Conservation (phyloP, 2,888 invertebrate genomes). For the Dendrolimus houi region DNA sequence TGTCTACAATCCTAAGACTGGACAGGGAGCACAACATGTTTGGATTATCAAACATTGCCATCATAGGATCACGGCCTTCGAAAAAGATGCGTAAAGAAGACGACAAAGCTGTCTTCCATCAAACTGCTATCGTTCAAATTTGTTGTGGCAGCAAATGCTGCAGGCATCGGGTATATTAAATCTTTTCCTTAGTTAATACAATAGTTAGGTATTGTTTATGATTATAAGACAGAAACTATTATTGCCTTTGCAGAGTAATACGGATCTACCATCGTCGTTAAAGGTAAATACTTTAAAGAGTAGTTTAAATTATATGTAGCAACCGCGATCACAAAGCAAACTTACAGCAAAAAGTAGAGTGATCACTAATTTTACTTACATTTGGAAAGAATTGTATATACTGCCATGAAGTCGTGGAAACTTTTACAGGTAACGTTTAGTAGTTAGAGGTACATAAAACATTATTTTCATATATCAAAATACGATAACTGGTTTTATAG, state of each 20-base stretch:
- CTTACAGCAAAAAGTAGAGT: too few species aligned
- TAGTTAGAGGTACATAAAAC: neutral
- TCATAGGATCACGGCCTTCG: constrained; percentile 36
- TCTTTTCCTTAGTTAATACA: neutral
- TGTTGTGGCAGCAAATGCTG: constrained; percentile 48
- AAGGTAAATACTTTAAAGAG: constrained; percentile 31
- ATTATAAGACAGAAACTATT: neutral
- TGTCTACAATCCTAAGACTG: constrained; percentile 56
- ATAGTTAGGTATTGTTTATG: neutral
- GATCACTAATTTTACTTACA: too few species aligned
- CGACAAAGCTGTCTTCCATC: constrained; percentile 50
- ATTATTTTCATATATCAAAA: neutral
- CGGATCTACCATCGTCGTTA: constrained; percentile 48
- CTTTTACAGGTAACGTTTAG: too few species aligned
- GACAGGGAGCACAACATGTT: constrained; percentile 66
- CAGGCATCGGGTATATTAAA: constrained; percentile 32
- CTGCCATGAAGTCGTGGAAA: too few species aligned
- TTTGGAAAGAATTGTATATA: too few species aligned
- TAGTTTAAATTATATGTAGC: too few species aligned
- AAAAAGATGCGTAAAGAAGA: constrained; percentile 41
- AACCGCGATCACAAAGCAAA: too few species aligned
- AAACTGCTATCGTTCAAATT: constrained; percentile 60
- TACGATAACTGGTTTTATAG: neutral
- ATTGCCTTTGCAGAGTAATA: constrained; percentile 46
- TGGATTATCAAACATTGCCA: constrained; percentile 56